Conservation (phyloP, 2,888 invertebrate genomes). For the Eristalis intricaria region DNA sequence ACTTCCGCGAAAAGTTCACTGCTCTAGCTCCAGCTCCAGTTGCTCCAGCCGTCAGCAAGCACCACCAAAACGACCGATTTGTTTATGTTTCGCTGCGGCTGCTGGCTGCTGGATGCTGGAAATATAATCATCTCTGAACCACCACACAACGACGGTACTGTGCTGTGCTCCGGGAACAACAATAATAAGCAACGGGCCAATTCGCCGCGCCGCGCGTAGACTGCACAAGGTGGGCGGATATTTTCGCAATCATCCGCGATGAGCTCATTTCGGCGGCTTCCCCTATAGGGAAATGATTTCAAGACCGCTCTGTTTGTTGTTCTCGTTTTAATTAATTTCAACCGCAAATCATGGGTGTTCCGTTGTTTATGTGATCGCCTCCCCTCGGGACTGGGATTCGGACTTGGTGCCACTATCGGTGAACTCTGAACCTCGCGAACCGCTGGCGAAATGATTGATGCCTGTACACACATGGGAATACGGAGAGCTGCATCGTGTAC, state of each 20-base stretch:
- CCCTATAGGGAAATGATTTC: slow-evolving; percentile 45
- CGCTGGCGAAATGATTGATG: not conserved
- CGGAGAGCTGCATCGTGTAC: not conserved
- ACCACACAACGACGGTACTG: not conserved
- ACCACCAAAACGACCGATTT: slow-evolving; percentile 15
- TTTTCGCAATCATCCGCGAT: slow-evolving; percentile 35
- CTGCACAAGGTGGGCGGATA: slow-evolving; percentile 28
- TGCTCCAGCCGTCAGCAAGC: not conserved
- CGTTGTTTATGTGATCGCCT: slow-evolving; percentile 12
- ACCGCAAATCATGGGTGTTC: slow-evolving; percentile 8
- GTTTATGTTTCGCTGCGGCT: slow-evolving; percentile 26
- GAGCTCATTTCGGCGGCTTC: slow-evolving; percentile 15
- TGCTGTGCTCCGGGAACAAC: not conserved
- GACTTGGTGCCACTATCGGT: not conserved
- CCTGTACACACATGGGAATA: not conserved
- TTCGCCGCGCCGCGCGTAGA: not conserved
- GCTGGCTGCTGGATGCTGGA: slow-evolving; percentile 25
- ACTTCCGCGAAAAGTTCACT: slow-evolving; percentile 53
- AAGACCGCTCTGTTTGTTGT: slow-evolving; percentile 32
- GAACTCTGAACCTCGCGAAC: not conserved
- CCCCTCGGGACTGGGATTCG: not conserved
- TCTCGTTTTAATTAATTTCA: slow-evolving; percentile 39
- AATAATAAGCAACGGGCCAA: slow-evolving; percentile 23
- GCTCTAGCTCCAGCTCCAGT: slow-evolving; percentile 10
- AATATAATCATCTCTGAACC: slow-evolving; percentile 35